A percentile compares a stretch with the other conserved stretches of the same genome.
phyloP scores from a whole-genome alignment of 2,797 vertebrate species.

The Lagocephalus sceleratus region DNA sequence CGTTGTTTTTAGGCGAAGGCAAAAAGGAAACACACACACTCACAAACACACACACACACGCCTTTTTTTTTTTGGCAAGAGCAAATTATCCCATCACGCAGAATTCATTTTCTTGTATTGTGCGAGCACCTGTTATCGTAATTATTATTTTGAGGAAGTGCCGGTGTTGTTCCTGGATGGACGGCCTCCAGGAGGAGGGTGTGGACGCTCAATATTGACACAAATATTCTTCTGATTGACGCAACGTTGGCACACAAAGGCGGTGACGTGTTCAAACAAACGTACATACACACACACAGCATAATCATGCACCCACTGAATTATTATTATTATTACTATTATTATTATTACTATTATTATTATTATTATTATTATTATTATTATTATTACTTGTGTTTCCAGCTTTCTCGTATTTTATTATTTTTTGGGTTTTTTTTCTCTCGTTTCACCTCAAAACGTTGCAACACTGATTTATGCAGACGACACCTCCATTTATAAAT shows the following conservation, averaged over 20 bases:
- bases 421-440: conserved; percentile 2
- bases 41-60: too few species aligned
- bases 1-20: background rate
- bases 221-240: conserved; percentile 38
- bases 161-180: background rate
- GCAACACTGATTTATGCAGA: too few species aligned
- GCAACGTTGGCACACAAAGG: conserved; percentile 31
- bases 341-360: too few species aligned
- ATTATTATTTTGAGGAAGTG: too few species aligned
- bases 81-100: too few species aligned
- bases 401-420: background rate
- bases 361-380: too few species aligned
- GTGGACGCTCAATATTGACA: conserved; percentile 24
- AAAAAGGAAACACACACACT: too few species aligned
- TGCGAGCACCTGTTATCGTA: too few species aligned
- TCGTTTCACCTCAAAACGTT: background rate
- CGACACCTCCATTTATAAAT: too few species aligned
- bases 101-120: too few species aligned
- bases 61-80: too few species aligned
- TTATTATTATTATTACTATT: background rate
- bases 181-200: conserved; percentile 28
- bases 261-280: conserved; percentile 3
- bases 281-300: conserved; percentile 3
- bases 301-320: conserved; percentile 2
- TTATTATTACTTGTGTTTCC: background rate